phyloP scores from a whole-genome alignment of 2,888 invertebrate species.

The Tiliacea aurago region DNA sequence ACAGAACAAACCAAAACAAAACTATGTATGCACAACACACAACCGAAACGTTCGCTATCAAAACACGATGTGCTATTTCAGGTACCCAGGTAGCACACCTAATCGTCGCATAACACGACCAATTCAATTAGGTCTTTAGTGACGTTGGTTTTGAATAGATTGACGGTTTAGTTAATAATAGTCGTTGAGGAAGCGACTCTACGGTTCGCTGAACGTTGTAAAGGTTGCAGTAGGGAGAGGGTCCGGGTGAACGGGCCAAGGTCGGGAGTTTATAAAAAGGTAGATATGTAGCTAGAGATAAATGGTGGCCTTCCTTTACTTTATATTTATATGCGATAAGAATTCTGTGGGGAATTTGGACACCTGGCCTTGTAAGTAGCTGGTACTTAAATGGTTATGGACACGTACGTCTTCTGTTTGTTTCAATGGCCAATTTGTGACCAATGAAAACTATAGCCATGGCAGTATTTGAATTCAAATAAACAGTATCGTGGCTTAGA shows the following conservation, averaged over 20 bases:
- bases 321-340: slow-evolving; percentile 59
- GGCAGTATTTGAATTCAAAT: slow-evolving; percentile 1
- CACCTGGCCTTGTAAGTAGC: slow-evolving; percentile 59
- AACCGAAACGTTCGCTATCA: slow-evolving; percentile 75
- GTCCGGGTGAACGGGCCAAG: slow-evolving; percentile 79
- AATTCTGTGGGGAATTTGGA: slow-evolving; percentile 61
- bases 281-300: slow-evolving; percentile 62
- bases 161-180: slow-evolving; percentile 73
- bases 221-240: slow-evolving; percentile 70
- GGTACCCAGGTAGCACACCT: slow-evolving; percentile 69
- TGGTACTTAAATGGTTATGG: slow-evolving; percentile 16
- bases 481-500: neutral
- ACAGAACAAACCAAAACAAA: slow-evolving; percentile 38
- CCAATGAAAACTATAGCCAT: neutral
- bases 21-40: slow-evolving; percentile 70
- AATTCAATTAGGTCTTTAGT: slow-evolving; percentile 68
- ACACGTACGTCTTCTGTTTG: slow-evolving; percentile 31
- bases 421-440: slow-evolving; percentile 3
- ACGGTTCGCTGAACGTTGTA: slow-evolving; percentile 77
- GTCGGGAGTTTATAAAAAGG: slow-evolving; percentile 74
- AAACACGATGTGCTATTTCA: slow-evolving; percentile 81
- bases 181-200: slow-evolving; percentile 71
- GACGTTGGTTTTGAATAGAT: slow-evolving; percentile 52
- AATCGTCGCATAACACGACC: slow-evolving; percentile 70
- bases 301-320: slow-evolving; percentile 66